Base-by-base conservation (phyloP, 2,113 vertebrate genomes). In the Syngnathus floridae region DNA sequence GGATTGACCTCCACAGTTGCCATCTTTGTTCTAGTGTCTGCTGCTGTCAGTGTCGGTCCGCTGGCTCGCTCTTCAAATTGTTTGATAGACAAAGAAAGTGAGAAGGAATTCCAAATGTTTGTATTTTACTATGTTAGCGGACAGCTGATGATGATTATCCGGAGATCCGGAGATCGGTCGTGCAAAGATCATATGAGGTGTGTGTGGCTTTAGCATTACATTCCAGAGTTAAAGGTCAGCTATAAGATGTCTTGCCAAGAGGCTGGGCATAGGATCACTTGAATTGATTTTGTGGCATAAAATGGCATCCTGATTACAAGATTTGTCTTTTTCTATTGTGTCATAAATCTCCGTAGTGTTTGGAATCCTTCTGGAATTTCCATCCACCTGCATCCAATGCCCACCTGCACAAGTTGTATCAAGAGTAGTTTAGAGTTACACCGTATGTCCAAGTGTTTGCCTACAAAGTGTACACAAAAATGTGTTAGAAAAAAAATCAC, bases 81-180 rank as follows among this genome's bases (percentile, higher is more conserved):
- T 31, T 36, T 17, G 21, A 40, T 59, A 55, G n/a, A 62, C n/a
- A 10, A 58, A 67, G 66, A 21, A 43, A 40, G 62, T 52, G 21
- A 21, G 1, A 46, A 71, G 37, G 37, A 46, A 65, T 69, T 22
- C 46, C 49, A 74, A 72, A 64, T 74, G 60, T 57, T 73, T 55
- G 17, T 40, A 41, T 67, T 38, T 72, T 26, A 45, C 56, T 70
- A 36, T 45, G 58, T 71, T 69, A 59, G 58, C 43, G 21, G 57
- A 73, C 71, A 81, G 72, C 67, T 81, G 81, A 14, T 8, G 41
- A 5, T 62, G 46, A 67, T 85, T 82, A 73, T 52, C 56, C 71
- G 48, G 55, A 31, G 19, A 55, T 72, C 52, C 71, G 48, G 55
- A 31, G 19, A 55, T 72, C 52, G 65, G 11, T 8, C 21, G 63